phyloP scores from a whole-genome alignment of 2,888 invertebrate species.

The Lepidocyrtinus sp. region DNA sequence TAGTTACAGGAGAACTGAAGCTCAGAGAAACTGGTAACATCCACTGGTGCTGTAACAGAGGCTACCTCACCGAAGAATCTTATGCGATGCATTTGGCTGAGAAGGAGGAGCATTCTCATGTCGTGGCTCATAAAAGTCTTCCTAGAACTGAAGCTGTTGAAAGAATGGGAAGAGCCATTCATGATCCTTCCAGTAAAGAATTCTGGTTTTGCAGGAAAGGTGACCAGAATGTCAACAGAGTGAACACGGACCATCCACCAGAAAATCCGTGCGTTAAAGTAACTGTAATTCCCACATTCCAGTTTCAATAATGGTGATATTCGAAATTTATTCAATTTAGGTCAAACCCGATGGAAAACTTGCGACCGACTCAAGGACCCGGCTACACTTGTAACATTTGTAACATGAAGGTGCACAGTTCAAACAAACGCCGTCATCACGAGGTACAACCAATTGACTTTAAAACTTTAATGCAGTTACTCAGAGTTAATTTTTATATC shows the following conservation, averaged over 20 bases:
- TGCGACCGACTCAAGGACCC: not conserved
- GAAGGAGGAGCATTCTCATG: conserved; percentile 32
- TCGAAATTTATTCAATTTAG: not conserved
- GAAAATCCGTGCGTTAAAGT: not conserved
- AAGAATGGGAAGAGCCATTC: conserved; percentile 1
- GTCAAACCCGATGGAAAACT: not conserved
- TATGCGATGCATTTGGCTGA: conserved; percentile 38
- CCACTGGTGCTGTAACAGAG: conserved; percentile 50
- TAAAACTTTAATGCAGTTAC: not conserved
- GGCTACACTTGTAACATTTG: not conserved
- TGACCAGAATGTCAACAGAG: not conserved
- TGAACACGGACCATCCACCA: not conserved
- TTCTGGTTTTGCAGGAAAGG: conserved; percentile 36
- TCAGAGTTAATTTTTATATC: not conserved
- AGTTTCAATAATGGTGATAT: not conserved
- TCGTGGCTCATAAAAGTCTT: conserved; percentile 34
- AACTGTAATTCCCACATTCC: not conserved
- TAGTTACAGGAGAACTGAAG: conserved; percentile 32
- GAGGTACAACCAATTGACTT: too few relatives aligned
- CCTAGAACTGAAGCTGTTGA: conserved; percentile 11
- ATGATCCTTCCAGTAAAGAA: conserved; percentile 2
- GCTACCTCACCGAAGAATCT: conserved; percentile 45
- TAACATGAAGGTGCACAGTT: not conserved
- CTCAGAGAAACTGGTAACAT: conserved; percentile 9
- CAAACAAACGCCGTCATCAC: not conserved